Conservation (phyloP, 2,797 vertebrate species). For the Enteromius anoplus region DNA sequence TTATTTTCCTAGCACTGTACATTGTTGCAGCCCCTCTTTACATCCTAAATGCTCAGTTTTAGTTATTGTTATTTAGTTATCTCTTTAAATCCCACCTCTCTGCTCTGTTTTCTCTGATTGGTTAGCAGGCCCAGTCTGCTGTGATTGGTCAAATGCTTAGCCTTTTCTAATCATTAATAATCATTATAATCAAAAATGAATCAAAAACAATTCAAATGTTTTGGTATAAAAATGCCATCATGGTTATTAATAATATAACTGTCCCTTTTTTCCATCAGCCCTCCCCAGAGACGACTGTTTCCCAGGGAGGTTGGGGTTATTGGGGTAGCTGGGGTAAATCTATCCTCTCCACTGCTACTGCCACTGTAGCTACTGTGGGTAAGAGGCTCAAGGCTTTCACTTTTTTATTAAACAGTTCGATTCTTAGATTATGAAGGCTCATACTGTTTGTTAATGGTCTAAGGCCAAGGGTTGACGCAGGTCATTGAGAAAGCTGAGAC, state of each 20-base stretch:
- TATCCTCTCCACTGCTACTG: constrained; percentile 89
- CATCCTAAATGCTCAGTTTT: background rate
- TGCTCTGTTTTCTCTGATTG: background rate
- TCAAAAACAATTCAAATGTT: background rate
- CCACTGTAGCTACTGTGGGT: constrained; percentile 94
- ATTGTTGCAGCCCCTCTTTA: background rate
- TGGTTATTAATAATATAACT: background rate
- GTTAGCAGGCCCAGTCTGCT: background rate
- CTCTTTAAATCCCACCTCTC: background rate
- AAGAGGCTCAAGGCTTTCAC: constrained; percentile 65
- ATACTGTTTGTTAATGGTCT: background rate
- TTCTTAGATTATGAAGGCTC: background rate
- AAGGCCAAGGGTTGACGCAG: constrained; percentile 94
- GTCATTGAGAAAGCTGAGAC: constrained; percentile 97
- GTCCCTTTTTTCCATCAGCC: constrained; percentile 62
- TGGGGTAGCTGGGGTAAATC: constrained; percentile 98
- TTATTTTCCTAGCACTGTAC: background rate
- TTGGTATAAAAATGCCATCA: background rate
- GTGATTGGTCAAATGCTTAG: background rate
- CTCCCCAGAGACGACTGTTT: constrained; percentile 70
- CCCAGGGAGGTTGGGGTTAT: constrained; percentile 89
- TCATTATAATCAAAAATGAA: too few species aligned
- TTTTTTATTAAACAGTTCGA: background rate
- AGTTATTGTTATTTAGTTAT: too few species aligned
- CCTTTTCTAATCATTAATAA: background rate